These are phyloP conservation scores for Drosophila paracracens DNA, from an alignment of 2,888 invertebrate species.

Conservation along the genomic window DNA sequence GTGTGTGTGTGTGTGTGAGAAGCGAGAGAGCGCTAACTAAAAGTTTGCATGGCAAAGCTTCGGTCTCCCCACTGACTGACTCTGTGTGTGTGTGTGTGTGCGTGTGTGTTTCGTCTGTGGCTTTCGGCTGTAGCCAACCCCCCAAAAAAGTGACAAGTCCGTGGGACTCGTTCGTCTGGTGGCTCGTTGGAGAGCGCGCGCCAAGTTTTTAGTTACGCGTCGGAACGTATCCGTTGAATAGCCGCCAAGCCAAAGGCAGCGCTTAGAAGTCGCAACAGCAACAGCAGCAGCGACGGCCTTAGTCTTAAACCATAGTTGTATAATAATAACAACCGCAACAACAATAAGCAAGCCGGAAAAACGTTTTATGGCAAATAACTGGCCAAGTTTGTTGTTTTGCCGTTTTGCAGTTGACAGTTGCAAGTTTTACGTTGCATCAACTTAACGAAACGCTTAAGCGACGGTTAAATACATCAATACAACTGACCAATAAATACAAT, in stretches of 20 bases:
- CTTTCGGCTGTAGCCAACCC: constrained; percentile 52
- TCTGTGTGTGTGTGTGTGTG: constrained; percentile 1
- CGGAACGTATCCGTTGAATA: constrained; percentile 78
- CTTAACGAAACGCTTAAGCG: constrained; percentile 37
- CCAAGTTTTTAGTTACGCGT: constrained; percentile 80
- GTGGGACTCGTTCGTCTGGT: constrained; percentile 66
- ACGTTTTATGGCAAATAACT: constrained; percentile 46
- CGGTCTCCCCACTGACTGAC: constrained; percentile 26
- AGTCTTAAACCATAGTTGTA: constrained; percentile 54
- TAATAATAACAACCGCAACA: constrained; percentile 43
- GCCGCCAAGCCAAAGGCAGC: constrained; percentile 64
- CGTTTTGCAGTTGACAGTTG: constrained; percentile 55
- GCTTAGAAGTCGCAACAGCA: constrained; percentile 71
- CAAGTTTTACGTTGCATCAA: constrained; percentile 47
- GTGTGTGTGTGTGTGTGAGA: constrained; percentile 17
- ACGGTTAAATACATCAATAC: constrained; percentile 26
- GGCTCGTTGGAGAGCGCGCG: constrained; percentile 80
- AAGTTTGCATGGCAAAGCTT: constrained; percentile 46
- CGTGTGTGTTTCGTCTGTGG: constrained; percentile 10
- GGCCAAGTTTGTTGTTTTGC: constrained; percentile 32
- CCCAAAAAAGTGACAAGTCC: constrained; percentile 62
- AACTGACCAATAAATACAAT: constrained; percentile 24
- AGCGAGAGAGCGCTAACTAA: constrained; percentile 47
- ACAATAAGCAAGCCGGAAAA: constrained; percentile 53
- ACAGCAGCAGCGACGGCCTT: constrained; percentile 66